Base-by-base conservation (phyloP, 2,888 invertebrate genomes). In the Cremastinae sp. region DNA sequence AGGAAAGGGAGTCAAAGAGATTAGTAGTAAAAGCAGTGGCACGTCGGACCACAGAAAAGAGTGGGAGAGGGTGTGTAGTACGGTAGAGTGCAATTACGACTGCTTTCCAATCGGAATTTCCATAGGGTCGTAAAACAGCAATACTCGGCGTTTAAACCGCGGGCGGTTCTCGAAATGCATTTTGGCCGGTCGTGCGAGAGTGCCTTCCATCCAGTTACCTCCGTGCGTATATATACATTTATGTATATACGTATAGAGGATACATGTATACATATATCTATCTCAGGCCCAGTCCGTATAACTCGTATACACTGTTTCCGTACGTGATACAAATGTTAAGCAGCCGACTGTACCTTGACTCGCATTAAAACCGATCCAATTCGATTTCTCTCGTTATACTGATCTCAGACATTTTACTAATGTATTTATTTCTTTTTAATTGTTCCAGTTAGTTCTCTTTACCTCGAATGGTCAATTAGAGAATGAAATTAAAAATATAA, bases 21-120 rank as follows among this genome's bases (percentile, higher is more conserved):
- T 66, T 68, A 68, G 53, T 62, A 58, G 49, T 45, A 69, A 51
- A 28, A 62, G 68, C 56, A 20, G 51, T 62, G 64, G 18, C 8
- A 43, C 55, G 55, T 55, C 53, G 75, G 74, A 64, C 53, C 58
- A 58, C 64, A 47, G 12, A n/a, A n/a, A n/a, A n/a, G n/a, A n/a
- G n/a, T n/a, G n/a, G 20, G 53, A 49, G 47, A 10, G 61, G 73
- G 45, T 9, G 28, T 49, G 56, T 61, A 58, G 62, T 69, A 61
- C 72, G 76, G 76, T 45, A 68, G 69, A 28, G 28, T 28, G 66
- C 76, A 78, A 76, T 78, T 78, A 78, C 78, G 76, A 70, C 77
- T 77, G 76, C 76, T 78, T 78, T 78, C 76, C 74, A 78, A 70
- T 77, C 74, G 73, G 74, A 74, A 77, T 78, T 77, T 78, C 78